Evolutionary conservation across 2,797 vertebrate genomes (phyloP), one percentile per base, ranked within the genome.

Genomic region (Micrastur ruficollis): DNA sequence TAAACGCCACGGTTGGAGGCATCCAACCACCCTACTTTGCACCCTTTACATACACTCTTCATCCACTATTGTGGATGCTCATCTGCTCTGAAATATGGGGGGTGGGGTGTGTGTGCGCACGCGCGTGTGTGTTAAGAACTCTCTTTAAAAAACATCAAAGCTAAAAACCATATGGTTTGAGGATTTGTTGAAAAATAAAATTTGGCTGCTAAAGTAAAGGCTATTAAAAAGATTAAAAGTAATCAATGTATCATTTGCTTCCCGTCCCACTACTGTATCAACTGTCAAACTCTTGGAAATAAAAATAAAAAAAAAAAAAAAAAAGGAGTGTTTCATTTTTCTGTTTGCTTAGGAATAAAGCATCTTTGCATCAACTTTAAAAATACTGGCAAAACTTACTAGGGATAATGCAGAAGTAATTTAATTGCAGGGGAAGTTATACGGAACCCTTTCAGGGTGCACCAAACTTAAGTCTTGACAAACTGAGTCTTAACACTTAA

Each of bases 51-150:
- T 3, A 32, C 9, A 52, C 23, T 5, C 49, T 74, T 62, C 50
- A 68, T 42, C 58, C 47, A 8, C 50, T 70, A 7, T 4, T 36
- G 3, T 5, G 63, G 63, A 63, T 53, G 56, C 20, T 92, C 56
- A 42, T 63, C 81, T 78, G 29, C 49, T 55, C 31, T 65, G 56
- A 66, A 82, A 73, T 36, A 23, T 1, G 14, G 16, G 20, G 19
- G 4, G 7, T 2, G 1, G 6, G 3, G 27, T 4, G 19, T 10
- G n/a, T 4, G 20, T 5, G n/a, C 12, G 26, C 22, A 2, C 2
- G 7, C 5, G 3, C 18, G 26, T 4, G 13, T 42, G 59, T 32
- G 21, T 75, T n/a, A 50, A 68, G 26, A 62, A n/a, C 10, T 68
- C 44, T 42, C 34, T 74, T 61, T 20, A 31, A 66, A 82, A 82